Conservation (phyloP, 2,797 vertebrate genomes). For the Gymnopithys bicolor region DNA sequence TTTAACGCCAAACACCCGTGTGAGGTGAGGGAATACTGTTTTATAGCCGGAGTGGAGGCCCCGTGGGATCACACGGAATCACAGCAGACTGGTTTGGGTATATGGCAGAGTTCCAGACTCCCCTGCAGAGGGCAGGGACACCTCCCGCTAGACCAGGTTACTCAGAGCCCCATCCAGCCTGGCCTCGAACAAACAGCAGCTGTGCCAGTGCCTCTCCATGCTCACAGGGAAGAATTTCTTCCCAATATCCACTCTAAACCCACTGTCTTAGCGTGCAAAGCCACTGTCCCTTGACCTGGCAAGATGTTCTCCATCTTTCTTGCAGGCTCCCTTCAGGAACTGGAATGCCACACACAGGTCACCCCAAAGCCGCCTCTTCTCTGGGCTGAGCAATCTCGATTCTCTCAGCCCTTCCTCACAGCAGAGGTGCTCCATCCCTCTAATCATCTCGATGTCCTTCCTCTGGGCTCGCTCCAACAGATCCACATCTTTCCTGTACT, state of each 20-base stretch:
- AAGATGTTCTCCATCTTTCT: not conserved
- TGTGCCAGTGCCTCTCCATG: not conserved
- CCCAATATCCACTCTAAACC: not conserved
- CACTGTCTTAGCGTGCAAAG: not conserved
- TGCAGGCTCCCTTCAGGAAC: not conserved
- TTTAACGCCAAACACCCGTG: too few relatives aligned
- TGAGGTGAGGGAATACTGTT: too few relatives aligned
- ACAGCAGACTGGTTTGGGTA: too few relatives aligned
- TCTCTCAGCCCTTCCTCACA: not conserved
- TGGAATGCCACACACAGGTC: not conserved
- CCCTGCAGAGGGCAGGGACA: too few relatives aligned
- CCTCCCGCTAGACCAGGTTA: too few relatives aligned
- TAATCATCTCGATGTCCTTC: too few relatives aligned
- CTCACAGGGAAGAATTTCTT: not conserved
- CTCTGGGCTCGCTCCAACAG: accelerated
- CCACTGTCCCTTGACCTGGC: not conserved
- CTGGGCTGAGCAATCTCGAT: not conserved
- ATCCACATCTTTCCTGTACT: not conserved
- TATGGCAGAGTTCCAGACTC: too few relatives aligned
- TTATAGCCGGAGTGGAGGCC: too few relatives aligned
- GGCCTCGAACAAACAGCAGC: too few relatives aligned
- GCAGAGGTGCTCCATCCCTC: not conserved
- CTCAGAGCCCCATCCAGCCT: too few relatives aligned
- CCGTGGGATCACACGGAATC: too few relatives aligned
- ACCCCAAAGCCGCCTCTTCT: not conserved